Evolutionary conservation across 2,888 invertebrate genomes (phyloP).

Genomic region (Hypena proboscidalis): DNA sequence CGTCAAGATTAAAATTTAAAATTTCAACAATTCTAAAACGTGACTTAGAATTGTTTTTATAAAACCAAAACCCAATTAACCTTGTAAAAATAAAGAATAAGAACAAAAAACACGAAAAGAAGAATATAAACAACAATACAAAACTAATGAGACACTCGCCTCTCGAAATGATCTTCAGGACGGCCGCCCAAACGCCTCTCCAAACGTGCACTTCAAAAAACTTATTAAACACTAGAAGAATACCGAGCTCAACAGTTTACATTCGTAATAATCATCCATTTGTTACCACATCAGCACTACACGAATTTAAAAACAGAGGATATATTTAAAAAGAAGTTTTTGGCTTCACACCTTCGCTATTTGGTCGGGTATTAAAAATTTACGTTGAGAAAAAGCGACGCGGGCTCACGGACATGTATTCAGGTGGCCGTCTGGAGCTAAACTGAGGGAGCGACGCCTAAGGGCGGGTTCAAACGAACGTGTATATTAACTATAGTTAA

Average conservation of each 20-base stretch:
- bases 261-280: conserved; percentile 40
- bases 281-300: conserved; percentile 49
- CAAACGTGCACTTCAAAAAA: conserved; percentile 73
- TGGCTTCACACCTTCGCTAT: conserved; percentile 50
- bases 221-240: conserved; percentile 61
- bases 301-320: conserved; percentile 42
- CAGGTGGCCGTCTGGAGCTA: conserved; percentile 45
- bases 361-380: conserved; percentile 73
- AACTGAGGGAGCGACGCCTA: conserved; percentile 38
- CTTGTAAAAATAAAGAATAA: not conserved
- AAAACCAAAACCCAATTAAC: no score
- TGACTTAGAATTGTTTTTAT: no score
- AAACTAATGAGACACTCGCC: conserved; percentile 53
- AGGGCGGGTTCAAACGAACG: conserved; percentile 34
- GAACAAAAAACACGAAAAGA: no score
- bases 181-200: conserved; percentile 60
- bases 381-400: conserved; percentile 48
- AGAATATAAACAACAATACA: not conserved
- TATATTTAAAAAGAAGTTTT: conserved; percentile 46
- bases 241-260: conserved; percentile 43
- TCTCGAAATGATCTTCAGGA: conserved; percentile 68
- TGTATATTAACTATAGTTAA: conserved; percentile 21
- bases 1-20: no score
- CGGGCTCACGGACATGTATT: conserved; percentile 37
- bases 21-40: no score